Base-by-base conservation (phyloP, 2,797 vertebrate species). In the Pygocentrus nattereri region DNA sequence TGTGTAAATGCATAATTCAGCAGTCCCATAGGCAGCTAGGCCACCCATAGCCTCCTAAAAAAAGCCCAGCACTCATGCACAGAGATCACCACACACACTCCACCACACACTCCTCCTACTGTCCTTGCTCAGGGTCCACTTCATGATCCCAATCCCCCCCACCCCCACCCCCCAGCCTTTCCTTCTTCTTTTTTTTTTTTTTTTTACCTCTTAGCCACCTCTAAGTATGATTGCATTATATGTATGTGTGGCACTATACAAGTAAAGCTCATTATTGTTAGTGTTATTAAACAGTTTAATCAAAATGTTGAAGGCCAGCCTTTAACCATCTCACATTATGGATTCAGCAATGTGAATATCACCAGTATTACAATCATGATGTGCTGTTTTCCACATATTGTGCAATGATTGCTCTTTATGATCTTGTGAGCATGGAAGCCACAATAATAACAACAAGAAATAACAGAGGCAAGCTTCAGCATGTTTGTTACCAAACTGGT, bases 81-180 rank as follows among this genome's bases (percentile, higher is more conserved):
- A 59, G 23, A 44, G 19, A 68, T n/a, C 34, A 23, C 27, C 61
- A 64, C 10, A 34, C 62, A 65, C 62, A 34, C 19, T 2, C 21
- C 31, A 4, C 0, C 64, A 21, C 64, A 67, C 18, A 67, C 16
- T 25, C 15, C 59, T 62, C 13, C 27, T 31, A 62, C 27, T 67
- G 64, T 67, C 64, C 34, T 67, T 67, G 64, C 64, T 67, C 31
- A 67, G 21, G 25, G 25, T n/a, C 31, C 64, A 61, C 19, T 38
- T 6, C 64, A 44, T 62, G 31, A 30, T 30, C 59, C 25, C 16
- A 25, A 10, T 13, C 7, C 30, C 18, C 25, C 2, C 11, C n/a
- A n/a, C 23, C 4, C 7, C 4, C 11, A 2, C 58, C 2, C 25
- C 4, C 7, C 4, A 11, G 2, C 58, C 2, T 25, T 30, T 10